Conservation (phyloP, 2,113 vertebrate genomes). For the Cepphus grylle region DNA sequence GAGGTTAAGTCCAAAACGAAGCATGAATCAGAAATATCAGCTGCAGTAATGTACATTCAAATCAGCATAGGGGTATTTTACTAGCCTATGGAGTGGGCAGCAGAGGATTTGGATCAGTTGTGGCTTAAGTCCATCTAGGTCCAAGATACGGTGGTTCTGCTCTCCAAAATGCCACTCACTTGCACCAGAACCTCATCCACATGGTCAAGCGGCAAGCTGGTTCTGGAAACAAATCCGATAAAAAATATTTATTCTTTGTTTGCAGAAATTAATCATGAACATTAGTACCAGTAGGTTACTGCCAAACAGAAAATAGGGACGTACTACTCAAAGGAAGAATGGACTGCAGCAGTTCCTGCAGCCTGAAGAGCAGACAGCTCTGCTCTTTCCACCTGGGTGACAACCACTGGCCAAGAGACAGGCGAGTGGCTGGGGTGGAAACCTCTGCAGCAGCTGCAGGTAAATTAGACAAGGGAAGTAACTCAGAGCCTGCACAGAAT, state of each 20-base stretch:
- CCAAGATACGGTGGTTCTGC: rapidly evolving
- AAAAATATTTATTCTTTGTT: background rate
- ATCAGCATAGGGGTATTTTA: background rate
- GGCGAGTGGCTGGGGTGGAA: background rate
- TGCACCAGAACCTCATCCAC: background rate
- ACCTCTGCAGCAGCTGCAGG: background rate
- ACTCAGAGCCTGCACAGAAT: background rate
- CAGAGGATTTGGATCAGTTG: background rate
- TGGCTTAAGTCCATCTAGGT: background rate
- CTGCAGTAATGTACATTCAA: background rate
- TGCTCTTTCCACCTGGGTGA: background rate
- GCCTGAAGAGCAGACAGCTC: background rate
- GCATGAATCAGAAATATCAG: background rate
- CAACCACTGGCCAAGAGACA: background rate
- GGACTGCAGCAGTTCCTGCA: background rate
- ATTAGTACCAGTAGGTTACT: background rate
- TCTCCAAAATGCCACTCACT: background rate
- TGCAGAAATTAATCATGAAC: background rate
- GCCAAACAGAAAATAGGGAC: background rate
- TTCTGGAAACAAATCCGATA: background rate
- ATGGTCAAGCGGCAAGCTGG: background rate
- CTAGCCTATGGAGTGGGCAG: background rate
- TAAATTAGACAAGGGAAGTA: background rate
- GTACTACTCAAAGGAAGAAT: background rate
- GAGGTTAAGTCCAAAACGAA: background rate